Evolutionary conservation across 1,140 invertebrate species (phyloP).

Genomic region (Dufourea novaeangliae): DNA sequence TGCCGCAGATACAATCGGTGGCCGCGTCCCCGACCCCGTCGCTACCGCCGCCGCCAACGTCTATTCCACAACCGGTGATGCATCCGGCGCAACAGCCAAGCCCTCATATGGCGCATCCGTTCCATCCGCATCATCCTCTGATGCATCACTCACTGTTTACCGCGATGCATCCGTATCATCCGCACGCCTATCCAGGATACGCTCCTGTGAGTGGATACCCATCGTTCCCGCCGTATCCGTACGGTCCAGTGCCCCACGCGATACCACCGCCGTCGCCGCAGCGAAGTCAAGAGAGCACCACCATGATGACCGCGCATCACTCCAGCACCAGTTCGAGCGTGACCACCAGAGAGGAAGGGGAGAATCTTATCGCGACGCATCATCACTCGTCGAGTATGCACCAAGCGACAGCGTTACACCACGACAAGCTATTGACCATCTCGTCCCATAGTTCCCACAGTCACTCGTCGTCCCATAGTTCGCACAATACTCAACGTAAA

Average conservation of each 20-base stretch:
- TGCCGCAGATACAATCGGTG: constrained; percentile 73
- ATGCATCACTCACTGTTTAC: constrained; percentile 87
- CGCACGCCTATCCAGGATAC: constrained; percentile 87
- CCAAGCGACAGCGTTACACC: constrained; percentile 77
- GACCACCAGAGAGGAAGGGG: constrained; percentile 82
- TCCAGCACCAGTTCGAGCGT: constrained; percentile 84
- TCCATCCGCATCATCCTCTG: constrained; percentile 85
- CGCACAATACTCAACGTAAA: constrained; percentile 74
- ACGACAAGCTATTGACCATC: constrained; percentile 77
- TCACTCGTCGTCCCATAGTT: constrained; percentile 75
- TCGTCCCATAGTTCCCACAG: constrained; percentile 77
- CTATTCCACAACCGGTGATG: constrained; percentile 86
- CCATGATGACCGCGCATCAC: constrained; percentile 86
- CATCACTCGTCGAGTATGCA: constrained; percentile 78
- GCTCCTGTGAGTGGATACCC: constrained; percentile 82
- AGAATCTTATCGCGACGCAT: constrained; percentile 79
- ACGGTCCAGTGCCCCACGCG: constrained; percentile 87
- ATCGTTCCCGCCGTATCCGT: constrained; percentile 84
- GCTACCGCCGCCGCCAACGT: constrained; percentile 84
- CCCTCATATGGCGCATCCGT: constrained; percentile 84
- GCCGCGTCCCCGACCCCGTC: constrained; percentile 82
- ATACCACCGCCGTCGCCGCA: constrained; percentile 86
- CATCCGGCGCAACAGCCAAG: constrained; percentile 86
- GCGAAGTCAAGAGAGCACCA: constrained; percentile 85
- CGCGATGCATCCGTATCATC: constrained; percentile 86